phyloP scores from a whole-genome alignment of 2,888 invertebrate species.

The Drosophila neotestacea region DNA sequence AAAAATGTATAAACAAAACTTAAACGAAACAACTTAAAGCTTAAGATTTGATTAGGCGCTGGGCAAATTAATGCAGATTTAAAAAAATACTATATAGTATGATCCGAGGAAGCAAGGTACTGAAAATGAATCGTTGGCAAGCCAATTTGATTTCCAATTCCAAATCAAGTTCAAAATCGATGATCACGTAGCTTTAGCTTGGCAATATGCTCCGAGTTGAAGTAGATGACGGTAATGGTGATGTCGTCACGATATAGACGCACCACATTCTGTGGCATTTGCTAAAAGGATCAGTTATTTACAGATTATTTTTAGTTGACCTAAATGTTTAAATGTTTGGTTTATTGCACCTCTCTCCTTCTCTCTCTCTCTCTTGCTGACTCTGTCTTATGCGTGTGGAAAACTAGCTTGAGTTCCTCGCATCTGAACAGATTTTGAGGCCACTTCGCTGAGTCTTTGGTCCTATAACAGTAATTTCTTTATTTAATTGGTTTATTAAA shows the following conservation, averaged over 20 bases:
- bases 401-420: slow-evolving; percentile 61
- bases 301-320: too few relatives aligned
- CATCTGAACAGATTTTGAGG: slow-evolving; percentile 91
- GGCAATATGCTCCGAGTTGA: slow-evolving; percentile 91
- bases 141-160: neutral
- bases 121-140: slow-evolving; percentile 1
- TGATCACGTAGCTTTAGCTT: slow-evolving; percentile 48
- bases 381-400: slow-evolving; percentile 28
- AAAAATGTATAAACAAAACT: slow-evolving; percentile 60
- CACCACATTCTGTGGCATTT: slow-evolving; percentile 92
- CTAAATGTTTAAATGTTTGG: neutral
- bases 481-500: neutral
- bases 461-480: neutral
- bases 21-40: slow-evolving; percentile 64
- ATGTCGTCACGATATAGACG: slow-evolving; percentile 98
- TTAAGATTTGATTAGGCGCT: slow-evolving; percentile 34
- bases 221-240: slow-evolving; percentile 96
- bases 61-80: slow-evolving; percentile 45
- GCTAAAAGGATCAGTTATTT: too few relatives aligned
- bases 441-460: slow-evolving; percentile 87
- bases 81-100: neutral
- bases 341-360: neutral
- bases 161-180: neutral
- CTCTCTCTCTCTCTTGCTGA: neutral
- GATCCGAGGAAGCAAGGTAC: slow-evolving; percentile 6